A percentile compares a stretch with the other conserved stretches of the same genome.
phyloP scores from a whole-genome alignment of 2,888 invertebrate genomes.

The Leucoma salicis region DNA sequence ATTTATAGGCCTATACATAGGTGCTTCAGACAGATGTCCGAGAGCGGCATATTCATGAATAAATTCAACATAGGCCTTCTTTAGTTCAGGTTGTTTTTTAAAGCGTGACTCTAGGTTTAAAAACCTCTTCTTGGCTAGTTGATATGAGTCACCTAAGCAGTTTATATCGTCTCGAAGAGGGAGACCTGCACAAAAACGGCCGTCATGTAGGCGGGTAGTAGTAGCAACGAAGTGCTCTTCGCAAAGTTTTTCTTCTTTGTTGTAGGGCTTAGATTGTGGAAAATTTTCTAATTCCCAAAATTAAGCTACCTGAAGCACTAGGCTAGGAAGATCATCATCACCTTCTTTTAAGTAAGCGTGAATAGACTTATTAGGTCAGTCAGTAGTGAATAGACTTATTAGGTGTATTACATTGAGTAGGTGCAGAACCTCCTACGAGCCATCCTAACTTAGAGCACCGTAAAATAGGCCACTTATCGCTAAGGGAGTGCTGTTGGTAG shows the following conservation, averaged over 20 bases:
- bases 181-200: slow-evolving; percentile 1
- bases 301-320: not conserved
- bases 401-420: too few relatives aligned
- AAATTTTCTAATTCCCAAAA: not conserved
- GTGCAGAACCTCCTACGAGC: not conserved
- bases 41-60: not conserved
- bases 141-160: slow-evolving; percentile 3
- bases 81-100: not conserved
- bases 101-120: not conserved
- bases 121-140: slow-evolving; percentile 3
- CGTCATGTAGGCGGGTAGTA: not conserved
- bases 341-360: not conserved
- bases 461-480: slow-evolving; percentile 14
- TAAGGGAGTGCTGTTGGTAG: slow-evolving; percentile 14
- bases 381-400: not conserved
- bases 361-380: not conserved
- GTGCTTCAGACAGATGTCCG: not conserved
- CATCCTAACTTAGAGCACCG: slow-evolving; percentile 7
- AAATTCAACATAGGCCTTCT: not conserved
- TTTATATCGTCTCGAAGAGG: not conserved
- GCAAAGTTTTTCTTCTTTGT: not conserved
- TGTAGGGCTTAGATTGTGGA: slow-evolving; percentile 3
- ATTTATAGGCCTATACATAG: not conserved
- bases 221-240: slow-evolving; percentile 1
- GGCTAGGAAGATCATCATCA: too few relatives aligned